These are phyloP conservation scores for Potorous gilbertii DNA, from an alignment of 2,797 vertebrate genomes.

Conservation along the genomic window DNA sequence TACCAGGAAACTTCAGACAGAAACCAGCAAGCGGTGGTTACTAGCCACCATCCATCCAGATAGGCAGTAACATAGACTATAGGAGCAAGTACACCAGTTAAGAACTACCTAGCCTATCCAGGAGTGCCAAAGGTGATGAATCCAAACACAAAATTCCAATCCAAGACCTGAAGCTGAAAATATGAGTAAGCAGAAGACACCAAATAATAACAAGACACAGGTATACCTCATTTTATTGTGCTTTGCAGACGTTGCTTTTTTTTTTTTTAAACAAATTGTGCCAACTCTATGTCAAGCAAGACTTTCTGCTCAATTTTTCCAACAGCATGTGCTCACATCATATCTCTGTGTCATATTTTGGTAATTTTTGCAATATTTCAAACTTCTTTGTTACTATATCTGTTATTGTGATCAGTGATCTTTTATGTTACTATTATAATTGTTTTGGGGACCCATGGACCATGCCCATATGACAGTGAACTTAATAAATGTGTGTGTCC, in stretches of 20 bases:
- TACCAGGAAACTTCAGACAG: background rate
- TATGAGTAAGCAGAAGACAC: background rate
- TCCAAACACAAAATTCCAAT: background rate
- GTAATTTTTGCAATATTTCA: background rate
- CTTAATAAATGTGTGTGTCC: background rate
- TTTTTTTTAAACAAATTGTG: background rate
- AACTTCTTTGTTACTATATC: background rate
- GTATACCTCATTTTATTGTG: background rate
- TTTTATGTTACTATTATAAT: background rate
- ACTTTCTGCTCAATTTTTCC: background rate
- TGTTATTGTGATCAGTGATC: background rate
- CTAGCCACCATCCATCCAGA: background rate
- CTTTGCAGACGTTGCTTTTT: background rate
- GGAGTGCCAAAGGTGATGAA: background rate
- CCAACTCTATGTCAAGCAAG: background rate
- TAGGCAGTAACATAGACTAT: background rate
- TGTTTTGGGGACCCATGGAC: background rate
- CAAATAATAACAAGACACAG: background rate
- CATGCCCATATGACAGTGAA: background rate
- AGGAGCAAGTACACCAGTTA: background rate
- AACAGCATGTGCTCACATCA: background rate
- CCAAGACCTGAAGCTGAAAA: background rate
- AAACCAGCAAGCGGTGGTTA: background rate
- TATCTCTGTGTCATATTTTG: background rate
- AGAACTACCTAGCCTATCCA: background rate